Base-by-base conservation (phyloP, 1,140 invertebrate genomes). In the Anastatus disparis region DNA sequence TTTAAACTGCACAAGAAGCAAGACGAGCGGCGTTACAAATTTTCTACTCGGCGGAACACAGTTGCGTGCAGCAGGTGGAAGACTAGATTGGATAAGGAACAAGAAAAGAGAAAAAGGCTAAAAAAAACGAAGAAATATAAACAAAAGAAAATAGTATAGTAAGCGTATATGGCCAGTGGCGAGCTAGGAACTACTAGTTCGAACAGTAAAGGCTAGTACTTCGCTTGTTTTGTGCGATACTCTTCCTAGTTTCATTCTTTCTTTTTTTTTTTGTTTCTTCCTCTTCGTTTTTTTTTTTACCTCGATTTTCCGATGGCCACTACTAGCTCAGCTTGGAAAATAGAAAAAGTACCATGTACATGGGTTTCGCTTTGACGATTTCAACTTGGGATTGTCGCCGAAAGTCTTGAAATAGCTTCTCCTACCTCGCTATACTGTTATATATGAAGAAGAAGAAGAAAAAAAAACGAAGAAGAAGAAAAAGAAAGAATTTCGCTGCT, bases 31-130 rank as follows among this genome's bases (percentile, higher is more conserved):
- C 65, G 56, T 72, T 73, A 71, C 69, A 64, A 76, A 78, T 79
- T 72, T 76, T 74, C 72, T 72, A 64, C n/a, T 35, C 42, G 55
- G 46, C 44, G 52, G 64, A 71, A 52, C 72, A 64, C 56, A 62
- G 70, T 74, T 70, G 74, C 73, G 75, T 75, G 73, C 75, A 76
- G 75, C 74, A 78, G 74, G 75, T 74, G 74, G 73, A 76, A 66
- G 62, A 73, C 58, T 75, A 79, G 75, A 79, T 78, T 81, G 77
- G 77, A 76, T 70, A 76, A 72, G 66, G 42, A 70, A 69, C 15
- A 70, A 65, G 24, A 62, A 56, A 67, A 52, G 55, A 58, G 70
- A 46, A 72, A 73, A 75, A 78, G 77, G 72, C 70, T 31, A 15
- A 13, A 38, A 40, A 17, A 59, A 22, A 8, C 20, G 20, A 22